phyloP scores from a whole-genome alignment of 2,113 vertebrate species.

The Engraulis encrasicolus region DNA sequence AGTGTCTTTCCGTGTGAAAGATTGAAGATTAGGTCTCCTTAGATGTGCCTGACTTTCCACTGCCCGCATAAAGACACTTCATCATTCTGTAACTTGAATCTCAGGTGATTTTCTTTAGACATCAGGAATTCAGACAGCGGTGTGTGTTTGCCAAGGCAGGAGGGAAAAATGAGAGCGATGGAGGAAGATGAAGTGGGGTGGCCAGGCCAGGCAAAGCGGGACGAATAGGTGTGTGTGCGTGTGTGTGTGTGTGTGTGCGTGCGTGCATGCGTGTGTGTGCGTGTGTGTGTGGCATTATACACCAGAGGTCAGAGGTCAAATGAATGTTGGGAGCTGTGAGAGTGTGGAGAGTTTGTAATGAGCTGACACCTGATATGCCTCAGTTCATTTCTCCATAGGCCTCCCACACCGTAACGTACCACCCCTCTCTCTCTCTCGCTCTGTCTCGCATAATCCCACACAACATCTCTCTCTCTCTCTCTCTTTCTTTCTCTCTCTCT shows the following conservation, averaged over 20 bases:
- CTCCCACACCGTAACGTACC: too few species aligned
- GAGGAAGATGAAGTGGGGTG: not conserved
- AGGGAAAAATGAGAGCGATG: not conserved
- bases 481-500: constrained; percentile 61
- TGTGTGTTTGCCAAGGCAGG: not conserved
- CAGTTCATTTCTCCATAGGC: constrained; percentile 58
- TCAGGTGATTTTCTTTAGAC: too few species aligned
- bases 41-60: too few species aligned
- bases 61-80: too few species aligned
- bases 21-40: too few species aligned
- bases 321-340: constrained; percentile 18
- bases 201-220: not conserved
- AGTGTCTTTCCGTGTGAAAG: not conserved
- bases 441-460: not conserved
- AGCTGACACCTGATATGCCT: constrained; percentile 64
- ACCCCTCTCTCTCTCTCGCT: constrained; percentile 57
- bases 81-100: too few species aligned
- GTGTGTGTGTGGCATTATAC: constrained; percentile 35
- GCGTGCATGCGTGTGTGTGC: too few species aligned
- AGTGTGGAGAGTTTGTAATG: constrained; percentile 32
- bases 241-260: constrained; percentile 38
- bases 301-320: constrained; percentile 34
- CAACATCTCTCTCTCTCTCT: constrained; percentile 57
- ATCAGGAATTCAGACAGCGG: not conserved
- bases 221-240: constrained; percentile 19